These are phyloP conservation scores for Drosophila repleta DNA, from an alignment of 1,140 invertebrate genomes.

Conservation along the genomic window DNA sequence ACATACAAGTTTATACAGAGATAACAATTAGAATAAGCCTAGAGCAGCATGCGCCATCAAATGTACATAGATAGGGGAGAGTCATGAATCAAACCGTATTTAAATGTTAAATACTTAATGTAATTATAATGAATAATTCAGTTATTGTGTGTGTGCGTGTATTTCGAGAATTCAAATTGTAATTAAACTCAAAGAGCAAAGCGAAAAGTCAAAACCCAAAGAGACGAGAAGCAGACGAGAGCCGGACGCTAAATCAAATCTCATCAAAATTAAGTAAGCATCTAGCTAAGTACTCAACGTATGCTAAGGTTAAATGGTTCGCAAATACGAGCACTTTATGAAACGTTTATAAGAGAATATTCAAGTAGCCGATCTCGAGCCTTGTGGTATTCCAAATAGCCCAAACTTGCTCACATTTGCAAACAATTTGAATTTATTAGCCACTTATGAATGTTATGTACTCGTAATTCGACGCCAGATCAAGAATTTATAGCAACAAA, in stretches of 20 bases:
- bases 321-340: background rate
- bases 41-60: conserved; percentile 55
- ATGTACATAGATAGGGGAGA: conserved; percentile 72
- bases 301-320: background rate
- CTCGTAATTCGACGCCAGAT: conserved; percentile 9
- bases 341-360: conserved; percentile 4
- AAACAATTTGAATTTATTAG: background rate
- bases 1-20: conserved; percentile 1
- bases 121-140: conserved; percentile 64
- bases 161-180: conserved; percentile 53
- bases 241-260: conserved; percentile 33
- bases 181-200: conserved; percentile 61
- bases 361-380: background rate
- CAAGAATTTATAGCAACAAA: conserved; percentile 38
- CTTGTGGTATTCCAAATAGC: background rate
- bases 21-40: conserved; percentile 41
- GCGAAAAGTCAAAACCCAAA: background rate
- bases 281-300: conserved; percentile 9
- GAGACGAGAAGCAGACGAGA: conserved; percentile 29
- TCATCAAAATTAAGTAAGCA: conserved; percentile 14
- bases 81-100: conserved; percentile 78
- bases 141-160: conserved; percentile 10
- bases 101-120: conserved; percentile 72
- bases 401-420: background rate
- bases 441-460: conserved; percentile 1